Base-by-base conservation (phyloP, 2,113 vertebrate species). In the Labeo catla region DNA sequence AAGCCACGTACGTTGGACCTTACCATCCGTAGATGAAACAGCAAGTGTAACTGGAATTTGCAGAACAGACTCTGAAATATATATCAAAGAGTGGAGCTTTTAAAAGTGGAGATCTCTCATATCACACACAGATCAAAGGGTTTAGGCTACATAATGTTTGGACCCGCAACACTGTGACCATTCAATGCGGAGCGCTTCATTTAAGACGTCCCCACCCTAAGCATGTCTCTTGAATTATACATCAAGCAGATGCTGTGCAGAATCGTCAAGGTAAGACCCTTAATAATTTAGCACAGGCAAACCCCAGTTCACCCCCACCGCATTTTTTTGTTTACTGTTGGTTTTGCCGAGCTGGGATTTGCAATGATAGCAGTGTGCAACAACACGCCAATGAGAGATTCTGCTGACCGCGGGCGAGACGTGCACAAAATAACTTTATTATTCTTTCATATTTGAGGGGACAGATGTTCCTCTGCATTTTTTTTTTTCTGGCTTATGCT, bases 311-410 rank as follows among this genome's bases (percentile, higher is more conserved):
- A 39, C 50, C 12, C 36, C 19, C 39, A 19, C 45, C 47, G 13
- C 11, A n/a, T 15, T 36, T 63, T 36, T 63, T 72, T 80, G 84
- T 87, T 82, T 84, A 85, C 66, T 66, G 54, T 87, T 83, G 54
- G 84, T 80, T 78, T 80, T 84, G 76, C 72, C 9, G 45, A 84
- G 57, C 70, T 77, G 87, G 66, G 81, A 84, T 88, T 86, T 87
- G 89, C n/a, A 47, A 74, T 65, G 89, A 90, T 84, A 85, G 83
- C 77, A 76, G 54, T 84, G 54, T 73, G 54, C 76, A 80, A 59
- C 82, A 79, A 84, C 82, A 16, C 74, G 54, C 70, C 86, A 79
- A 88, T 72, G 89, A 82, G 65, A 78, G 61, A 76, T 86, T 84
- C 15, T 84, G 76, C 81, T 50, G 87, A 86, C 84, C 74, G 28